Conservation (phyloP, 2,113 vertebrate genomes). For the Potamarius usumacintae region DNA sequence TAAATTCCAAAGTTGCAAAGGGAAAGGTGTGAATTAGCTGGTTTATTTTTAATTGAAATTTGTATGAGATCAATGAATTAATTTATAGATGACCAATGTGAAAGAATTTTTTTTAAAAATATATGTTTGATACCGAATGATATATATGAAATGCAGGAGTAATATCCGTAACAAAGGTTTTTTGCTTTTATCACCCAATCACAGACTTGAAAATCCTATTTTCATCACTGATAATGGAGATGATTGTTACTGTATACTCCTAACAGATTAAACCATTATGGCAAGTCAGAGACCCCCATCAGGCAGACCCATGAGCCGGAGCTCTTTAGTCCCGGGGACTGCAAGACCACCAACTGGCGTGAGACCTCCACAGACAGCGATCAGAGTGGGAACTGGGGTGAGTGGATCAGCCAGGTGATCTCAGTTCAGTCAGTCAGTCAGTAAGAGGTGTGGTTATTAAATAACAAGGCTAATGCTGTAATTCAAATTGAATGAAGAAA, state of each 20-base stretch:
- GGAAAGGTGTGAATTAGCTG: neutral
- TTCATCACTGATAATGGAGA: neutral
- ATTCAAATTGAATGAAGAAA: no score
- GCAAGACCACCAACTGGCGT: conserved; percentile 78
- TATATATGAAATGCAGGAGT: neutral
- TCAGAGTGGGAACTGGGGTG: conserved; percentile 81
- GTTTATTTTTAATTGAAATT: neutral
- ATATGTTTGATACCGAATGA: neutral
- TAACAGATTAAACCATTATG: conserved; percentile 65
- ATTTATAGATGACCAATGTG: neutral
- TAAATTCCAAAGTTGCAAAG: neutral
- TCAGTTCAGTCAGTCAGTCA: no score
- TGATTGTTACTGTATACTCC: neutral
- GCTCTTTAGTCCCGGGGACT: conserved; percentile 64
- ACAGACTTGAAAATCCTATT: neutral
- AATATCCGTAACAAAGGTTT: neutral
- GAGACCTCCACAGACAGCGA: conserved; percentile 76
- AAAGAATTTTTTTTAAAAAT: neutral
- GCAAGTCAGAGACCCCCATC: conserved; percentile 79
- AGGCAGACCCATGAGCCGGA: conserved; percentile 78
- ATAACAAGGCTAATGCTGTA: no score
- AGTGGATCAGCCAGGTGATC: no score
- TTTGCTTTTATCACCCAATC: neutral
- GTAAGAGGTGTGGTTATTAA: no score
- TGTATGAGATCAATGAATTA: neutral